These are phyloP conservation scores for Nasonia longicornis DNA, from an alignment of 1,140 invertebrate species.

Conservation along the genomic window DNA sequence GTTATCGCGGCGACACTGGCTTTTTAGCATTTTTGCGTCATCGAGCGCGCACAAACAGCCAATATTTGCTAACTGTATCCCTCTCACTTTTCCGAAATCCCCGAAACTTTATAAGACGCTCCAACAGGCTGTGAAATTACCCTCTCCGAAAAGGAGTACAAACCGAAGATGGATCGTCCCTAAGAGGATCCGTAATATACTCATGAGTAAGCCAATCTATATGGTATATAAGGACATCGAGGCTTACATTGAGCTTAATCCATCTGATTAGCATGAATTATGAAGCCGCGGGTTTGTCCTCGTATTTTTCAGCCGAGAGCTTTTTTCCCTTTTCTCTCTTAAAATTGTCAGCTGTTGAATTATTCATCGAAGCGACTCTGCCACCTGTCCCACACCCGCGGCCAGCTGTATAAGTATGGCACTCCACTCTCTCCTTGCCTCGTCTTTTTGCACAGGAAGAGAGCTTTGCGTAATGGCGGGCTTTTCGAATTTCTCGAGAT, in stretches of 20 bases:
- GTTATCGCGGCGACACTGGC: background rate
- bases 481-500: background rate
- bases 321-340: conserved; percentile 1
- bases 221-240: background rate
- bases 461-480: background rate
- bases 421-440: background rate
- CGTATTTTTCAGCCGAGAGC: background rate
- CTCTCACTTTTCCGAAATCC: background rate
- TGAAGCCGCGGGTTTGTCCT: background rate
- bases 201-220: background rate
- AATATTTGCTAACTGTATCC: background rate
- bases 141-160: no score
- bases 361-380: conserved; percentile 24
- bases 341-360: conserved; percentile 34
- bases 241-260: background rate
- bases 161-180: no score
- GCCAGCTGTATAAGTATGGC: background rate
- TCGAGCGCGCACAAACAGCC: background rate
- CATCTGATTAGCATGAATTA: conserved; percentile 26
- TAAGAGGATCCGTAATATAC: no score
- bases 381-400: background rate
- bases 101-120: background rate
- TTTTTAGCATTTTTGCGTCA: background rate
- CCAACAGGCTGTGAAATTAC: background rate
- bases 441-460: background rate